A percentile compares a stretch with the other conserved stretches of the same genome.
These are phyloP conservation scores for Mesoclemmys tuberculata DNA, from an alignment of 2,113 vertebrate genomes.

Conservation along the genomic window DNA sequence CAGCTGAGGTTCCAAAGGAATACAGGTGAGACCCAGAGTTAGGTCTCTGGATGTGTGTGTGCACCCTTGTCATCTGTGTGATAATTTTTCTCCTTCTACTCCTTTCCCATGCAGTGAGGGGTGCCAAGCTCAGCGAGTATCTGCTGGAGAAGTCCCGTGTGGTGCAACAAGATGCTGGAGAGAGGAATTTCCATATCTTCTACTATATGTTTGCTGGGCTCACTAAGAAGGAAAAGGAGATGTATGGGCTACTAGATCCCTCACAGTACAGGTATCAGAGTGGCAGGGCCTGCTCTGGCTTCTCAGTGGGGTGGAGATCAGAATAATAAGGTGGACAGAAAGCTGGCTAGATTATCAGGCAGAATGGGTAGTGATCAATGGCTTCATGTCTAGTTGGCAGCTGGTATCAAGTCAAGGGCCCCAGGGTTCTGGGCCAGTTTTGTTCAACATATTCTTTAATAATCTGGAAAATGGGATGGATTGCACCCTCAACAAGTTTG, in stretches of 20 bases:
- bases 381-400: too few species aligned
- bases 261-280: slow-evolving; percentile 77
- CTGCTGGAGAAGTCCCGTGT: slow-evolving; percentile 84
- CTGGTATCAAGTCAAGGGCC: too few species aligned
- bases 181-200: slow-evolving; percentile 86
- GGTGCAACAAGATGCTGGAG: slow-evolving; percentile 79
- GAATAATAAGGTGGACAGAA: neutral
- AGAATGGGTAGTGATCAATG: too few species aligned
- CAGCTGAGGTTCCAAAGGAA: slow-evolving; percentile 80
- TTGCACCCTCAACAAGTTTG: too few species aligned
- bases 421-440: too few species aligned
- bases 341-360: too few species aligned
- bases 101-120: slow-evolving; percentile 71
- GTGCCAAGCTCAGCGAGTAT: slow-evolving; percentile 84
- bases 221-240: slow-evolving; percentile 75
- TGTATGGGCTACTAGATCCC: slow-evolving; percentile 80
- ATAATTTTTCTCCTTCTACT: neutral
- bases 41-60: neutral
- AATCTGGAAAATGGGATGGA: too few species aligned
- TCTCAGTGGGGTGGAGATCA: neutral
- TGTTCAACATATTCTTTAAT: too few species aligned
- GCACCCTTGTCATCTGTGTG: neutral
- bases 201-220: slow-evolving; percentile 85
- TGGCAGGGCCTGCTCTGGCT: neutral
- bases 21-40: slow-evolving; percentile 68